phyloP scores from a whole-genome alignment of 2,113 vertebrate genomes.

The Macrotus californicus region DNA sequence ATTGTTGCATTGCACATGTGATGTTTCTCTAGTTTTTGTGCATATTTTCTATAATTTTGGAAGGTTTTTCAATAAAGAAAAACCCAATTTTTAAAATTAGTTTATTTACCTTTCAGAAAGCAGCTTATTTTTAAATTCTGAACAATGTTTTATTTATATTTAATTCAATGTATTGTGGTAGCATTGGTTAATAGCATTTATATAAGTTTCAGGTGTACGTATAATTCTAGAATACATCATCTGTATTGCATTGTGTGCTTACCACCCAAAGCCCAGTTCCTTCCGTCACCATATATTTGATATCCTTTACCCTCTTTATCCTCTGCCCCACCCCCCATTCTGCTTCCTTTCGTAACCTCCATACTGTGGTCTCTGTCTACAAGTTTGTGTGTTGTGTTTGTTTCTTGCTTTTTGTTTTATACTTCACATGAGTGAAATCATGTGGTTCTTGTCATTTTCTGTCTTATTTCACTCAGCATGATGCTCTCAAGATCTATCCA shows the following conservation, averaged over 20 bases:
- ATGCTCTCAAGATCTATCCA: neutral
- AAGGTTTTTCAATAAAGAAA: neutral
- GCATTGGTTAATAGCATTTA: neutral
- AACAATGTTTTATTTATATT: neutral
- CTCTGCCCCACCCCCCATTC: too few relatives aligned
- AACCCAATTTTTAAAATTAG: neutral
- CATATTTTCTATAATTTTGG: neutral
- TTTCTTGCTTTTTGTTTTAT: neutral
- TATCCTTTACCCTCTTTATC: neutral
- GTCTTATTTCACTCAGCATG: neutral
- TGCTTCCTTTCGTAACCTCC: neutral
- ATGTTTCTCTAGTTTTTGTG: neutral
- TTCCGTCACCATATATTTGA: neutral
- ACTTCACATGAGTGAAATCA: neutral
- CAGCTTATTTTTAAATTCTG: neutral
- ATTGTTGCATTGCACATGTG: neutral
- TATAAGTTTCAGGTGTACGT: neutral
- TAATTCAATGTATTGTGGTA: neutral
- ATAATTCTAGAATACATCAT: neutral
- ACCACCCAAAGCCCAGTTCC: neutral
- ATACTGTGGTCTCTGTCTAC: neutral
- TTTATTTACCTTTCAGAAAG: neutral
- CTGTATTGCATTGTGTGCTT: neutral
- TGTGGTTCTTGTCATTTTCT: neutral
- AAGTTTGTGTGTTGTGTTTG: neutral